These are phyloP conservation scores for Spheniscus humboldti DNA, from an alignment of 2,797 vertebrate species.

Conservation along the genomic window DNA sequence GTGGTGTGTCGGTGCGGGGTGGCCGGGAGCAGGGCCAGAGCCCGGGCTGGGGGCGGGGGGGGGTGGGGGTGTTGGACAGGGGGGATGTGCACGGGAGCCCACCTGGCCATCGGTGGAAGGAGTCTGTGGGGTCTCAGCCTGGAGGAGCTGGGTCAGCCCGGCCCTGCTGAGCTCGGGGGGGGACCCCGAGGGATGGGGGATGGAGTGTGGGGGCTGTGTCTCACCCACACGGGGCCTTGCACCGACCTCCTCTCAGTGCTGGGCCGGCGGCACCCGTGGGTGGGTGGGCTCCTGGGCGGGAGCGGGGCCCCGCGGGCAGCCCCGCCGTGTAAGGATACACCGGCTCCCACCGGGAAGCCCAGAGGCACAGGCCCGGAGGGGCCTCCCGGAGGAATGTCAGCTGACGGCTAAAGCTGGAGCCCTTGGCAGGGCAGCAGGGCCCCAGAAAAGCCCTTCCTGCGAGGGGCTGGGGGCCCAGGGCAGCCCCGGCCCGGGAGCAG, in stretches of 20 bases:
- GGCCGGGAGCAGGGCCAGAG: not conserved
- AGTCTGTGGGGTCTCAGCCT: not conserved
- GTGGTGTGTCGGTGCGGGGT: too few relatives aligned
- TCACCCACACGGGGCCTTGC: not conserved
- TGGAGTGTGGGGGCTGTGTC: too few relatives aligned
- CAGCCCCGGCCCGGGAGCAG: not conserved
- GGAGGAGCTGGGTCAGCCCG: not conserved
- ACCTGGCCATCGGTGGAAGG: not conserved
- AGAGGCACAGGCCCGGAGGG: not conserved
- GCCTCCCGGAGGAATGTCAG: slow-evolving; percentile 58
- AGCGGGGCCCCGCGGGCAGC: not conserved
- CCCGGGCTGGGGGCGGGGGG: too few relatives aligned
- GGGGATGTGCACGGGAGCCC: not conserved
- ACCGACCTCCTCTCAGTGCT: not conserved
- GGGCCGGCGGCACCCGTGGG: not conserved
- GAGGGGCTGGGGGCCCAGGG: not conserved
- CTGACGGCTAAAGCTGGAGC: slow-evolving; percentile 29
- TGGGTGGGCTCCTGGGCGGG: not conserved
- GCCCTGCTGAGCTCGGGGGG: not conserved
- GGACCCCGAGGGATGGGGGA: too few relatives aligned
- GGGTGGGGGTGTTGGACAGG: too few relatives aligned
- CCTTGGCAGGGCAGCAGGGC: not conserved
- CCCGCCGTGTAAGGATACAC: not conserved
- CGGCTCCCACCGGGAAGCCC: not conserved
- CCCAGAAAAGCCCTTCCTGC: not conserved